phyloP scores from a whole-genome alignment of 2,797 vertebrate species.

The Semaprochilodus insignis region DNA sequence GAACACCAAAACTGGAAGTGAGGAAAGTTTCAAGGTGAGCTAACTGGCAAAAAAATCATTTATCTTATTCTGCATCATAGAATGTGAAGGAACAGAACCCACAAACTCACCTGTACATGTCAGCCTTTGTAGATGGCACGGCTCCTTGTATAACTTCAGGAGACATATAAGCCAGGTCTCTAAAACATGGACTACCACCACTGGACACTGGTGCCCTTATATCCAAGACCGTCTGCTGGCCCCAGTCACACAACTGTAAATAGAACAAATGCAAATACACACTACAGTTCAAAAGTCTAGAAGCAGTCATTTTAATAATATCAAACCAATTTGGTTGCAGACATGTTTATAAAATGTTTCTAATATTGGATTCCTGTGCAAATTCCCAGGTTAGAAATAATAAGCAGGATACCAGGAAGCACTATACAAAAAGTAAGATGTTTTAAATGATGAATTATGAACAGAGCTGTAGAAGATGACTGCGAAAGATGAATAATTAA shows the following conservation, averaged over 20 bases:
- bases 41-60: too few species aligned
- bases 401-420: too few species aligned
- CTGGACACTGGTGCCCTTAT: constrained; percentile 50
- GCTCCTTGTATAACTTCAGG: constrained; percentile 70
- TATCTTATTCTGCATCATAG: background rate
- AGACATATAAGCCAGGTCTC: constrained; percentile 70
- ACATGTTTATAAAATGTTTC: too few species aligned
- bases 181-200: constrained; percentile 49
- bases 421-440: too few species aligned
- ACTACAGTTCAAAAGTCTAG: background rate
- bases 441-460: too few species aligned
- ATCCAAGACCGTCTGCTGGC: constrained; percentile 63
- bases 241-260: constrained; percentile 73
- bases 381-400: too few species aligned
- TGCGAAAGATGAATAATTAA: too few species aligned
- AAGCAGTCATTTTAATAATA: too few species aligned
- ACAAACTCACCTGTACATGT: constrained; percentile 74
- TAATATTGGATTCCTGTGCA: too few species aligned
- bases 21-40: background rate
- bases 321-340: too few species aligned
- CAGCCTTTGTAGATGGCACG: constrained; percentile 63
- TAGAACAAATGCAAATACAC: background rate
- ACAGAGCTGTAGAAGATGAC: too few species aligned
- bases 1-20: constrained; percentile 71
- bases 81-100: background rate